Percentiles rank a stretch among this genome's conserved stretches.
Conservation (phyloP, 2,797 vertebrate species). For the Cygnus olor region DNA sequence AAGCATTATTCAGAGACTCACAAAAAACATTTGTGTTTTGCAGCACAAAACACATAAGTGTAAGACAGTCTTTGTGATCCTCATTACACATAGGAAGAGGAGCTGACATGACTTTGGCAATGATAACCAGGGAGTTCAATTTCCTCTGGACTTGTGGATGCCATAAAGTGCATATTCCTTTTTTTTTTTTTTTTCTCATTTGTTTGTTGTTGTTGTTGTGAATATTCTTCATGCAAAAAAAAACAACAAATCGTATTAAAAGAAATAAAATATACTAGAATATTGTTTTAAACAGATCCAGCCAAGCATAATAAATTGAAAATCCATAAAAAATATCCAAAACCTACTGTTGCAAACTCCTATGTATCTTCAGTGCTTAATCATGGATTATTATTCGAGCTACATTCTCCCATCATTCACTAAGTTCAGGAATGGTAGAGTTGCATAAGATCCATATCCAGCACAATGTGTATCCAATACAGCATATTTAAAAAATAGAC, state of each 20-base stretch:
- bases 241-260: not conserved
- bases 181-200: not conserved
- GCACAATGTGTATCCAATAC: not conserved
- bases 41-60: not conserved
- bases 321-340: not conserved
- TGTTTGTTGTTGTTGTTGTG: too few relatives aligned
- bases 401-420: not conserved
- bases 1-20: conserved; percentile 6
- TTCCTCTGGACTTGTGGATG: not conserved
- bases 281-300: not conserved
- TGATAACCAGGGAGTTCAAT: conserved; percentile 17
- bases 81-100: not conserved
- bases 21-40: not conserved
- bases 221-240: too few relatives aligned
- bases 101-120: not conserved
- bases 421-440: not conserved
- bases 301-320: not conserved
- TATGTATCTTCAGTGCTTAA: not conserved
- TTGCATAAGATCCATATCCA: not conserved
- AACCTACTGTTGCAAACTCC: not conserved
- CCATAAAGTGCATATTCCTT: not conserved
- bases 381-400: not conserved
- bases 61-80: not conserved
- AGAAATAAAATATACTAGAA: not conserved
- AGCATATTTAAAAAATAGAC: not conserved